Evolutionary conservation across 1,140 invertebrate species (phyloP).

Genomic region (Drosophila orosa): DNA sequence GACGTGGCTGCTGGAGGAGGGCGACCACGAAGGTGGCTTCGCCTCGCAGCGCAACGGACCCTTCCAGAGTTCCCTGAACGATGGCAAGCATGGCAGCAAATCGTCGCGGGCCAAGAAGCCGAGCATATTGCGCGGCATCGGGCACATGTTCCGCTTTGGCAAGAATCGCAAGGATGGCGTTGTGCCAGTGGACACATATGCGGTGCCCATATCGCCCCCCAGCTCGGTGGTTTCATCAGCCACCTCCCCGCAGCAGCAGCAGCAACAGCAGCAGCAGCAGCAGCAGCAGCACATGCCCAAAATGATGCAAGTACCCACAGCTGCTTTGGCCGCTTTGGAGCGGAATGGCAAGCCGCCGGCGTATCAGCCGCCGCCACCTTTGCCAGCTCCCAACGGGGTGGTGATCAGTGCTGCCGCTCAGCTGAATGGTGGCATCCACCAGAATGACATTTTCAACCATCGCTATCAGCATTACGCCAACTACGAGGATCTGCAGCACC

Average conservation of each 20-base stretch:
- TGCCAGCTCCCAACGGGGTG: slow-evolving; percentile 70
- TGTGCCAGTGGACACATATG: slow-evolving; percentile 82
- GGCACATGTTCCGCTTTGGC: slow-evolving; percentile 93
- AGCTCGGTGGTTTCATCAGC: slow-evolving; percentile 25
- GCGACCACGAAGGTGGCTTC: slow-evolving; percentile 86
- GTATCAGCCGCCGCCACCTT: slow-evolving; percentile 79
- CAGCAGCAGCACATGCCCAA: slow-evolving; percentile 28
- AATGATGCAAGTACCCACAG: slow-evolving; percentile 64
- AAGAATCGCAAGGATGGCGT: slow-evolving; percentile 89
- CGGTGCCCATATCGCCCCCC: slow-evolving; percentile 73
- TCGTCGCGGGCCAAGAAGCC: slow-evolving; percentile 89
- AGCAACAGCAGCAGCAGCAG: slow-evolving; percentile 51
- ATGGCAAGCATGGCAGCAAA: slow-evolving; percentile 87
- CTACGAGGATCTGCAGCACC: slow-evolving; percentile 91
- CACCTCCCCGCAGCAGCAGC: slow-evolving; percentile 36
- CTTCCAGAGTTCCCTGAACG: slow-evolving; percentile 89
- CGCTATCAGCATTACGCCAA: slow-evolving; percentile 91
- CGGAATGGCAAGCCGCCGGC: slow-evolving; percentile 77
- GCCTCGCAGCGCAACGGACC: slow-evolving; percentile 87
- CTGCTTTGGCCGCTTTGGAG: slow-evolving; percentile 75
- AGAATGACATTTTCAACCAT: slow-evolving; percentile 84
- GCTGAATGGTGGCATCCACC: slow-evolving; percentile 77
- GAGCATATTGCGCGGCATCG: slow-evolving; percentile 90
- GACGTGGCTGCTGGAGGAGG: slow-evolving; percentile 87
- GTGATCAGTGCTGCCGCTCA: slow-evolving; percentile 14